phyloP scores from a whole-genome alignment of 1,140 invertebrate genomes.

The Pinna nobilis region DNA sequence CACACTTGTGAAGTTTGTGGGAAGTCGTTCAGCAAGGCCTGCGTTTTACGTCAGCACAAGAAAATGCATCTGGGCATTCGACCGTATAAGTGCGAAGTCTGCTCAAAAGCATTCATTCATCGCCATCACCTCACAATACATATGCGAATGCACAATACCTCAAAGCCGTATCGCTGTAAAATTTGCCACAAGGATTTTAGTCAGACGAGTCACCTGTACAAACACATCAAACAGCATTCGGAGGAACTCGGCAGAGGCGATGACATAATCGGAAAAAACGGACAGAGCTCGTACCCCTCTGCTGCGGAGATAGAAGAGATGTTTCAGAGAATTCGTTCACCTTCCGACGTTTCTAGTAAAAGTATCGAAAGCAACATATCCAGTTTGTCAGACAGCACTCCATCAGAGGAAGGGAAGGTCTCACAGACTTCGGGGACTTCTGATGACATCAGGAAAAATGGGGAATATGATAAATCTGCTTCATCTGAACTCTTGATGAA shows the following conservation, averaged over 20 bases:
- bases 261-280: constrained; percentile 10
- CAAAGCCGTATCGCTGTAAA: constrained; percentile 85
- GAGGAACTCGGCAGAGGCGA: constrained; percentile 13
- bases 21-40: constrained; percentile 55
- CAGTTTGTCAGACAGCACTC: too few species aligned
- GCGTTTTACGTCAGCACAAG: constrained; percentile 52
- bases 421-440: too few species aligned
- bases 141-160: constrained; percentile 88
- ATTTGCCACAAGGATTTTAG: constrained; percentile 80
- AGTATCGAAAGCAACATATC: constrained; percentile 7
- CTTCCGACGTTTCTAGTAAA: background rate
- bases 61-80: constrained; percentile 63
- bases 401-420: too few species aligned
- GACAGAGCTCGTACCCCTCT: background rate
- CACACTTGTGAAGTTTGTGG: constrained; percentile 53
- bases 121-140: constrained; percentile 90
- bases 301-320: constrained; percentile 6
- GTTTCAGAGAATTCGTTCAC: constrained; percentile 4
- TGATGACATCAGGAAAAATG: too few species aligned
- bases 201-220: constrained; percentile 51
- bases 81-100: constrained; percentile 81
- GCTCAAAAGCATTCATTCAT: constrained; percentile 91
- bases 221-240: constrained; percentile 44
- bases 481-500: too few species aligned
- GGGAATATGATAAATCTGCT: too few species aligned